These are phyloP conservation scores for Crotophaga sulcirostris DNA, from an alignment of 2,113 vertebrate genomes.

Conservation along the genomic window DNA sequence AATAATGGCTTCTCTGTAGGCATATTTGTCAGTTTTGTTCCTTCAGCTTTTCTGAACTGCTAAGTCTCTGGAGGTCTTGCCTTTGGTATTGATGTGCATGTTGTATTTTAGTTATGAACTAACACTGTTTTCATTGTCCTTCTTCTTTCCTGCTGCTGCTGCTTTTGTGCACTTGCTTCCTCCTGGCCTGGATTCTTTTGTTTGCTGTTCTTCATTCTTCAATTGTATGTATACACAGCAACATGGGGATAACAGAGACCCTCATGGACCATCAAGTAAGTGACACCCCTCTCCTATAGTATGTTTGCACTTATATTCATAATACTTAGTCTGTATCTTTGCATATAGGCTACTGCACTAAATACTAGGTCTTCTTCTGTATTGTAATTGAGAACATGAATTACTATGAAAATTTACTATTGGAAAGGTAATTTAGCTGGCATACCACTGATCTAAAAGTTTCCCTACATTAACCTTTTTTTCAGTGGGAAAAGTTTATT, in stretches of 20 bases:
- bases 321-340: not conserved
- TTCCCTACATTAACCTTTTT: not conserved
- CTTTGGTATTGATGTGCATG: constrained; percentile 57
- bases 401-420: not conserved
- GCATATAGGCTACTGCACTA: not conserved
- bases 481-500: not conserved
- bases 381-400: not conserved
- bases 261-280: constrained; percentile 84
- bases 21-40: constrained; percentile 24
- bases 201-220: constrained; percentile 71
- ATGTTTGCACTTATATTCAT: not conserved
- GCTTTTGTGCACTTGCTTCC: constrained; percentile 73
- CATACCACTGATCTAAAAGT: not conserved
- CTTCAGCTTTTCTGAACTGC: constrained; percentile 26
- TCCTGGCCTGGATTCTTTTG: constrained; percentile 76
- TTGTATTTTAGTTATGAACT: constrained; percentile 72
- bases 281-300: constrained; percentile 44
- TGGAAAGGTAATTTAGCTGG: not conserved
- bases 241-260: constrained; percentile 85
- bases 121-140: constrained; percentile 80
- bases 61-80: not conserved
- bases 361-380: not conserved
- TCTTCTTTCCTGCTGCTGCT: constrained; percentile 64
- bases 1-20: not conserved
- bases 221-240: constrained; percentile 76